phyloP scores from a whole-genome alignment of 2,113 vertebrate species.

The Corythaixoides concolor region DNA sequence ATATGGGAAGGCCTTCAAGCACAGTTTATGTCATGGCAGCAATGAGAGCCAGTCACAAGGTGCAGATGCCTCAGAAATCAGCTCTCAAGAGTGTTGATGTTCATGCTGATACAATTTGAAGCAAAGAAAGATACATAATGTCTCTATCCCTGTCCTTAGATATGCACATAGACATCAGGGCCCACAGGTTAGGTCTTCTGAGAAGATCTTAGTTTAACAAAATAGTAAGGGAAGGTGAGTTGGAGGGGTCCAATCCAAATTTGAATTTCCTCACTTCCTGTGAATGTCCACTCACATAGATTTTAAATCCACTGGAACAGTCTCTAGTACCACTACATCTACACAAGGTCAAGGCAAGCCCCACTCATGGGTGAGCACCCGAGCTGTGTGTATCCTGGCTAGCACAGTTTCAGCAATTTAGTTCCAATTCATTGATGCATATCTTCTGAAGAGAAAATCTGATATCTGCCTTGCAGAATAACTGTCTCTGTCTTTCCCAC shows the following conservation, averaged over 20 bases:
- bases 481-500: not conserved
- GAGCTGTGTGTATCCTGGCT: not conserved
- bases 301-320: not conserved
- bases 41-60: not conserved
- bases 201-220: not conserved
- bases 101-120: not conserved
- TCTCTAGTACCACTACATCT: not conserved
- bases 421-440: not conserved
- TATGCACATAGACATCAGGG: not conserved
- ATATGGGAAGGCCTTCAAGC: not conserved
- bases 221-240: not conserved
- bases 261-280: not conserved
- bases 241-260: not conserved
- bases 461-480: not conserved
- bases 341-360: not conserved
- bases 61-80: not conserved
- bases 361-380: accelerated
- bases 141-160: not conserved
- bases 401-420: not conserved
- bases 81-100: not conserved
- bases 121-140: not conserved
- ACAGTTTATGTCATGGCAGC: not conserved
- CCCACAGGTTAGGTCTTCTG: not conserved
- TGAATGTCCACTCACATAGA: not conserved
- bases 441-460: not conserved